Evolutionary conservation across 2,797 vertebrate genomes (phyloP).

Genomic region (Tiaroga cobitis): DNA sequence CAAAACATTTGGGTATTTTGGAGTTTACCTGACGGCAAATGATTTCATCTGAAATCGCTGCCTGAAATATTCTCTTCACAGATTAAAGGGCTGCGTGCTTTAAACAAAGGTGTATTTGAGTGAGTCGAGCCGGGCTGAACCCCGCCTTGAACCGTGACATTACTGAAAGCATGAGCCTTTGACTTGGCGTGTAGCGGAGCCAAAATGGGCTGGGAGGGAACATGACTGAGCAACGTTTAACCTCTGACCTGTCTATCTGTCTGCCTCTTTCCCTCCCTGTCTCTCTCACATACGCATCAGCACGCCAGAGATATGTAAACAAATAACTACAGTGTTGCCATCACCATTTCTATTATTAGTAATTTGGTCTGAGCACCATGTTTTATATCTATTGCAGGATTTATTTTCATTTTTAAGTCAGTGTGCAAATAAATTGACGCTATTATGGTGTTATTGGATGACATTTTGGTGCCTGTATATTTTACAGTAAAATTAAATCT

Average conservation of each 20-base stretch:
- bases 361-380: neutral
- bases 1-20: constrained; percentile 74
- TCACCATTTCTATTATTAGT: constrained; percentile 45
- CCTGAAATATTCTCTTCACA: constrained; percentile 67
- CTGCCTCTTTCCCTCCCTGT: constrained; percentile 11
- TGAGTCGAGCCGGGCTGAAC: constrained; percentile 64
- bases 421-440: neutral
- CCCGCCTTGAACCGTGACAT: constrained; percentile 66
- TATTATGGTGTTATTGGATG: neutral
- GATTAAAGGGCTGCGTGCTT: constrained; percentile 68
- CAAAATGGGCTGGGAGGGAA: constrained; percentile 65
- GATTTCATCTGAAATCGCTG: constrained; percentile 63
- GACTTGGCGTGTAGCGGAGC: constrained; percentile 61
- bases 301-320: constrained; percentile 25
- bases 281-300: neutral
- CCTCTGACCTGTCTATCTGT: constrained; percentile 64
- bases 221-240: constrained; percentile 70
- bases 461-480: no score
- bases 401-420: neutral
- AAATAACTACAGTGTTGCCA: constrained; percentile 62
- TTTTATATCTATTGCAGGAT: neutral
- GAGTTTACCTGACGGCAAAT: constrained; percentile 69
- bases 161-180: constrained; percentile 65
- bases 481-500: neutral
- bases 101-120: constrained; percentile 75